Evolutionary conservation across 2,888 invertebrate genomes (phyloP).

Genomic region (Amphiduros pacificus): DNA sequence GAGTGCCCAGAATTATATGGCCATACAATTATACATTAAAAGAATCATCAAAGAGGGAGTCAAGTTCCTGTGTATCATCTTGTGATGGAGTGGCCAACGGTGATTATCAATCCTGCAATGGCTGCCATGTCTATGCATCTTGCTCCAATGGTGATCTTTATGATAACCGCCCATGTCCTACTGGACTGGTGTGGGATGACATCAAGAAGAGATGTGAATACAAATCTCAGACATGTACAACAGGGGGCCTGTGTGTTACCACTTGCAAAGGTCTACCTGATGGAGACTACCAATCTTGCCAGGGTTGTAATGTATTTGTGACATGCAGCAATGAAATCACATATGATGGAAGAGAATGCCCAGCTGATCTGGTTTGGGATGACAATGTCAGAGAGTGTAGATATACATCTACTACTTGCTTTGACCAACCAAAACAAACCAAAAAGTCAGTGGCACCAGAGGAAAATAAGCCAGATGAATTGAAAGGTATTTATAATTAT

Average conservation of each 20-base stretch:
- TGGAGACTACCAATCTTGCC: neutral
- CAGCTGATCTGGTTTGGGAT: conserved; percentile 1
- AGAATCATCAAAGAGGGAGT: too few species aligned
- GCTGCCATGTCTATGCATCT: conserved; percentile 11
- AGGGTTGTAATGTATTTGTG: neutral
- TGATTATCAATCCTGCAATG: conserved; percentile 15
- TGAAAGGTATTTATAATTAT: too few species aligned
- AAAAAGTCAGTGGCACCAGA: too few species aligned
- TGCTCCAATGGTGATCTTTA: conserved; percentile 5
- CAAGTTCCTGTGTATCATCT: conserved; percentile 1
- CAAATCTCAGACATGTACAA: neutral
- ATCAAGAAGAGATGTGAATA: conserved; percentile 6
- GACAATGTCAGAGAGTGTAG: conserved; percentile 4
- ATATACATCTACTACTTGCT: conserved; percentile 10
- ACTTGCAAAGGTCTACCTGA: neutral
- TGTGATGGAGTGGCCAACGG: conserved; percentile 13
- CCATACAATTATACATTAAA: too few species aligned
- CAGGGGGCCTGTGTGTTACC: neutral
- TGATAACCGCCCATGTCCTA: conserved; percentile 7
- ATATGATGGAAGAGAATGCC: neutral
- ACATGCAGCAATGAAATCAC: neutral
- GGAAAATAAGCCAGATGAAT: too few species aligned
- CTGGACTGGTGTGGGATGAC: conserved; percentile 14
- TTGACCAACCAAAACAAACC: too few species aligned
- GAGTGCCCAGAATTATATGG: too few species aligned